Percentiles rank a stretch among this genome's conserved stretches.
phyloP scores from a whole-genome alignment of 2,113 vertebrate genomes.

The Solea senegalensis region DNA sequence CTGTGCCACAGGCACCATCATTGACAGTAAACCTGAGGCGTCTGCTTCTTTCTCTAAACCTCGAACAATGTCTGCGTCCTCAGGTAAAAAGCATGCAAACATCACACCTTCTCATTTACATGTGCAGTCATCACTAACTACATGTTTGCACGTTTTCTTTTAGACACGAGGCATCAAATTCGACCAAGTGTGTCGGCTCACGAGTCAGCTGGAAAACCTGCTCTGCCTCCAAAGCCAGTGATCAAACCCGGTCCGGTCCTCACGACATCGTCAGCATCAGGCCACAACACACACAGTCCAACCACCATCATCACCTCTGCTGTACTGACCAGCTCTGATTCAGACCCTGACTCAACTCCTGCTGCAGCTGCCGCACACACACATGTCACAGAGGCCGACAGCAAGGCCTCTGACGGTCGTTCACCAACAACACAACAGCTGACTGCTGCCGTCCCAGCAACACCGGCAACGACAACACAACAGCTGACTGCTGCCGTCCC shows the following conservation, averaged over 20 bases:
- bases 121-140: neutral
- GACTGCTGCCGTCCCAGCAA: conserved; percentile 1
- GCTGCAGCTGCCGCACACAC: conserved; percentile 41
- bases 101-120: neutral
- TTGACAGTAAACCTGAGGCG: conserved; percentile 87
- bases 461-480: too few relatives aligned
- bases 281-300: conserved; percentile 64
- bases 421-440: conserved; percentile 17
- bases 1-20: conserved; percentile 86
- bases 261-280: conserved; percentile 49
- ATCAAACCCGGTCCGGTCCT: conserved; percentile 65
- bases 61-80: conserved; percentile 89
- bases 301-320: conserved; percentile 12
- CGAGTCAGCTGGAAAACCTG: conserved; percentile 75
- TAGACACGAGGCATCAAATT: conserved; percentile 77
- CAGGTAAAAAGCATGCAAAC: conserved; percentile 76
- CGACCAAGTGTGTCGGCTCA: conserved; percentile 75
- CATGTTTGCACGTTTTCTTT: neutral
- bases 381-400: conserved; percentile 24
- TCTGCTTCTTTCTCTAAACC: conserved; percentile 85
- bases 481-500: too few relatives aligned
- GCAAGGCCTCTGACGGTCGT: conserved; percentile 29
- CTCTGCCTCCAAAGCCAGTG: conserved; percentile 76
- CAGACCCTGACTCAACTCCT: conserved; percentile 37
- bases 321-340: conserved; percentile 53